Percentiles rank a stretch among this genome's conserved stretches.
phyloP scores from a whole-genome alignment of 2,888 invertebrate genomes.

The Phania funesta region DNA sequence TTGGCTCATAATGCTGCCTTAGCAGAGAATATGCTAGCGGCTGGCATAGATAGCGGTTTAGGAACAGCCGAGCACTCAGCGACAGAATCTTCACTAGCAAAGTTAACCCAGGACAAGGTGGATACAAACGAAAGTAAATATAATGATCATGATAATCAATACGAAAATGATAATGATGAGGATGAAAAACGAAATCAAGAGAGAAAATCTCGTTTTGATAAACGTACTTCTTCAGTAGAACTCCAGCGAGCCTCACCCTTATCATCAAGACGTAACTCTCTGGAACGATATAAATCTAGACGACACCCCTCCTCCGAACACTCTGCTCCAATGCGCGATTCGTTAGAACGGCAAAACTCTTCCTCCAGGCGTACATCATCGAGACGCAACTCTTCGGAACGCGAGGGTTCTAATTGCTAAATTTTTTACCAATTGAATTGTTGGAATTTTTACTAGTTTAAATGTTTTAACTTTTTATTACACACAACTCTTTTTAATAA shows the following conservation, averaged over 20 bases:
- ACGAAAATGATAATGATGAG: slow-evolving; percentile 19
- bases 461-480: not conserved
- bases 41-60: slow-evolving; percentile 53
- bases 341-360: slow-evolving; percentile 25
- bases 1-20: slow-evolving; percentile 56
- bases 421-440: not conserved
- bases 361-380: slow-evolving; percentile 18
- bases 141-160: slow-evolving; percentile 24
- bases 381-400: slow-evolving; percentile 48
- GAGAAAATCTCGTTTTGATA: slow-evolving; percentile 71
- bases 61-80: slow-evolving; percentile 52
- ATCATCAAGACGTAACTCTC: slow-evolving; percentile 35
- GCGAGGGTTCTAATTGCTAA: slow-evolving; percentile 52
- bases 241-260: not conserved
- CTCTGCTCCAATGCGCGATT: slow-evolving; percentile 5
- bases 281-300: slow-evolving; percentile 15
- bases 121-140: not conserved
- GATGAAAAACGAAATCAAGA: not conserved
- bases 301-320: slow-evolving; percentile 44
- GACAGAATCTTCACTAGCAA: slow-evolving; percentile 42
- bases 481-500: not conserved
- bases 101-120: slow-evolving; percentile 8
- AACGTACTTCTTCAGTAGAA: slow-evolving; percentile 27
- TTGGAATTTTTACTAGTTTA: not conserved
- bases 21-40: slow-evolving; percentile 50